phyloP scores from a whole-genome alignment of 64 coral and sea anemone species.

The Platygyra sinensis region DNA sequence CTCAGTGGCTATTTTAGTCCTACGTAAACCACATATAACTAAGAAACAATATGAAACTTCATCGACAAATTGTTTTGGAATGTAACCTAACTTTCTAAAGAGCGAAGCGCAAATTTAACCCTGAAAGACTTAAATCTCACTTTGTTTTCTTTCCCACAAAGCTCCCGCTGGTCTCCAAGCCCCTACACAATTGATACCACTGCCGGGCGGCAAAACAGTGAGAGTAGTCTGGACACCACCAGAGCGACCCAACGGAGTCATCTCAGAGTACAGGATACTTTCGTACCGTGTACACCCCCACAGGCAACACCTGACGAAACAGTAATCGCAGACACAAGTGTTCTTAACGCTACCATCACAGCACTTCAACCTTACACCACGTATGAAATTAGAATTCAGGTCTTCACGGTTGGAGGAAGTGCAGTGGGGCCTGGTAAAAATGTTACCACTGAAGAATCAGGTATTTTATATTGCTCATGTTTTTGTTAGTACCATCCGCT shows the following conservation, averaged over 20 bases:
- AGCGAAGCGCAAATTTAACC: too few species aligned
- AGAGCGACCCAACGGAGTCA: slow-evolving; percentile 69
- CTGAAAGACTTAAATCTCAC: too few species aligned
- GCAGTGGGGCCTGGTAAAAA: slow-evolving; percentile 67
- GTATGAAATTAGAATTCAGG: slow-evolving; percentile 77
- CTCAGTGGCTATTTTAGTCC: too few species aligned
- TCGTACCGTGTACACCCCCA: slow-evolving; percentile 42
- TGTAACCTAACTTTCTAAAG: too few species aligned
- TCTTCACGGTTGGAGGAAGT: slow-evolving; percentile 76
- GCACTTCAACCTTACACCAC: slow-evolving; percentile 78
- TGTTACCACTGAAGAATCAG: slow-evolving; percentile 80
- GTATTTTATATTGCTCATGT: slow-evolving; percentile 30
- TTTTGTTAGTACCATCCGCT: neutral
- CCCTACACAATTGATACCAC: slow-evolving; percentile 49
- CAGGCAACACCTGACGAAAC: slow-evolving; percentile 25
- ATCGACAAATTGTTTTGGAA: too few species aligned
- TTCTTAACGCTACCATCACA: slow-evolving; percentile 70
- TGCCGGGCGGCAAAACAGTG: slow-evolving; percentile 54
- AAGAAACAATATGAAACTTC: too few species aligned
- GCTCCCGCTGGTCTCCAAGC: slow-evolving; percentile 70
- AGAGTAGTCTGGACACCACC: slow-evolving; percentile 78
- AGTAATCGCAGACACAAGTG: slow-evolving; percentile 49
- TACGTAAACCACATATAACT: too few species aligned
- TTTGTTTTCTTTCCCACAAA: neutral
- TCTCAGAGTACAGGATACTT: slow-evolving; percentile 70